phyloP scores from a whole-genome alignment of 2,888 invertebrate genomes.

The Erebia ligea region DNA sequence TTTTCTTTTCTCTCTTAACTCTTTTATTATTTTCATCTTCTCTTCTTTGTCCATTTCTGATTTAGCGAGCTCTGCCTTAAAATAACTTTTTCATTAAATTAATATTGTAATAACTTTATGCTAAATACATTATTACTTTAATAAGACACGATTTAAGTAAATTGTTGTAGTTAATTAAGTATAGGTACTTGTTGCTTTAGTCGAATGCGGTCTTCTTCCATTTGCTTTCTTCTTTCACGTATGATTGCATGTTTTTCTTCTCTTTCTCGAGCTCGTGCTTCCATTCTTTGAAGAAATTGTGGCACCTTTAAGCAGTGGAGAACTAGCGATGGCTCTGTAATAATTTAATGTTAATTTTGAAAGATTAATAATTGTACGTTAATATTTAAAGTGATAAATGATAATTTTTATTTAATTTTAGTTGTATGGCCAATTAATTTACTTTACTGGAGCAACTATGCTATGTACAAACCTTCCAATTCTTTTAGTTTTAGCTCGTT shows the following conservation, averaged over 20 bases:
- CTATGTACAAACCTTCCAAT: constrained; percentile 58
- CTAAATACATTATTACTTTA: background rate
- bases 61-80: constrained; percentile 74
- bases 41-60: constrained; percentile 85
- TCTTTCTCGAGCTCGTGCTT: constrained; percentile 87
- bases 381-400: background rate
- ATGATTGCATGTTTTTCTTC: constrained; percentile 80
- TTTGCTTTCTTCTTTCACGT: constrained; percentile 72
- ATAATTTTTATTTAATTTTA: too few relatives aligned
- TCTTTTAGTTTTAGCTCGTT: constrained; percentile 74
- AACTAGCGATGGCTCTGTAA: constrained; percentile 68
- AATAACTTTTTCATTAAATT: background rate
- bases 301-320: constrained; percentile 84
- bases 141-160: background rate
- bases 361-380: background rate
- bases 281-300: constrained; percentile 88
- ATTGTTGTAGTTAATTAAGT: background rate
- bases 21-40: constrained; percentile 82
- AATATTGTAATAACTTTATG: background rate
- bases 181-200: constrained; percentile 77
- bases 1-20: constrained; percentile 84
- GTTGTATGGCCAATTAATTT: background rate
- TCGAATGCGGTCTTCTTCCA: constrained; percentile 75
- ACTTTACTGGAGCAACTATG: background rate
- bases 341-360: background rate